Evolutionary conservation across 2,888 invertebrate species (phyloP), one percentile per base, ranked within the genome.

Genomic region (Trichacis sp.): DNA sequence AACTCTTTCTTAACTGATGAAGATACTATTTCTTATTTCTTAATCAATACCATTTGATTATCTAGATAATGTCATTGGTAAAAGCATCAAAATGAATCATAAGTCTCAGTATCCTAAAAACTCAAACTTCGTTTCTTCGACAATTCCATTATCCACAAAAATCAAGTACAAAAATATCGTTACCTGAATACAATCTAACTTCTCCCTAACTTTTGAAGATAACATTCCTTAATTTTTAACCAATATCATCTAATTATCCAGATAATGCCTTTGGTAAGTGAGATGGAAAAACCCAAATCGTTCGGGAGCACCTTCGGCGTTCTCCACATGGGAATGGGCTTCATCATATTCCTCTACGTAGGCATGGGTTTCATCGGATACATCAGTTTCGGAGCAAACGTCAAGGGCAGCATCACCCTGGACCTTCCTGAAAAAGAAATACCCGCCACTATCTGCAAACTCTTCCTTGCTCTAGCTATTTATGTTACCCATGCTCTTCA

Each of bases 241-340:
- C n/a, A n/a, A n/a, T 24, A 24, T 24, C 24, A 24, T 24, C 8
- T 24, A 24, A 24, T 12, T 65, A 79, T 79, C 4, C 77, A 96
- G 95, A 93, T 97, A 36, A 87, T 97, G 79, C 96, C 98, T 0
- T 82, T 98, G 72, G 96, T 97, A 84, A 97, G 97, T 81, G 94
- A 95, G 82, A 97, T 98, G 97, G 93, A 93, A 81, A 90, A 90
- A 0, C 96, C 96, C 0, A 89, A 89, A 73, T 87, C 89, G 43
- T 97, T 98, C 84, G 91, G 91, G 1, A 92, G 92, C 8, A 87
- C 88, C 45, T 91, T 88, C 61, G 97, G 97, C 1, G 95, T 97
- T 0, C 85, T 98, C 11, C 97, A 96, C 81, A n/a, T 88, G 71
- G 88, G 92, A 0, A 97, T 98, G 95, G 82, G 90, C 1, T 86